These are phyloP conservation scores for Rhynchomys soricoides DNA, from an alignment of 2,113 vertebrate genomes.

Conservation along the genomic window DNA sequence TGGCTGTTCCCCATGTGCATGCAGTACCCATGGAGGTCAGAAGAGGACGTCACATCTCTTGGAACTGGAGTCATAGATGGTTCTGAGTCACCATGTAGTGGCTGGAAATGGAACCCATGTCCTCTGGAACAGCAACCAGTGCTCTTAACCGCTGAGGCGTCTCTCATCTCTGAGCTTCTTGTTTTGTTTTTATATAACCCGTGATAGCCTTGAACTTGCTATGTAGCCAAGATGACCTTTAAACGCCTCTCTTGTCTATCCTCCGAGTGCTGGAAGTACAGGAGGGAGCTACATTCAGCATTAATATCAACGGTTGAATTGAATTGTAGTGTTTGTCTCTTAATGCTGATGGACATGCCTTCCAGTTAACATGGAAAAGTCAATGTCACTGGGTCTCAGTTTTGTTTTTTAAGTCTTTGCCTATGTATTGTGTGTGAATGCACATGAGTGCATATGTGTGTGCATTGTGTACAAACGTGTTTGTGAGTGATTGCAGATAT, in stretches of 20 bases:
- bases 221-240: not conserved
- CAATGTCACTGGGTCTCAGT: not conserved
- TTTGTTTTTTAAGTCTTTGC: not conserved
- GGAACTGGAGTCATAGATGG: not conserved
- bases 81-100: not conserved
- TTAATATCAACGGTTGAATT: too few relatives aligned
- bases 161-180: not conserved
- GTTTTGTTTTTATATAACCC: not conserved
- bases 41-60: not conserved
- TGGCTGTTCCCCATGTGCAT: not conserved
- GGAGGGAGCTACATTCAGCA: not conserved
- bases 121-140: not conserved
- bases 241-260: not conserved
- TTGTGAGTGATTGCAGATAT: not conserved
- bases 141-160: not conserved
- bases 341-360: not conserved
- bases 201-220: not conserved
- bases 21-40: not conserved
- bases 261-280: not conserved
- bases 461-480: not conserved
- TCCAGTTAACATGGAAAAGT: conserved; percentile 14
- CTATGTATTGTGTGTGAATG: not conserved
- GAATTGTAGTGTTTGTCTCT: not conserved
- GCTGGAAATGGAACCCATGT: not conserved
- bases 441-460: not conserved